Evolutionary conservation across 92 coral and sea anemone species (phyloP).

Genomic region (Epizoanthus illoricatus): DNA sequence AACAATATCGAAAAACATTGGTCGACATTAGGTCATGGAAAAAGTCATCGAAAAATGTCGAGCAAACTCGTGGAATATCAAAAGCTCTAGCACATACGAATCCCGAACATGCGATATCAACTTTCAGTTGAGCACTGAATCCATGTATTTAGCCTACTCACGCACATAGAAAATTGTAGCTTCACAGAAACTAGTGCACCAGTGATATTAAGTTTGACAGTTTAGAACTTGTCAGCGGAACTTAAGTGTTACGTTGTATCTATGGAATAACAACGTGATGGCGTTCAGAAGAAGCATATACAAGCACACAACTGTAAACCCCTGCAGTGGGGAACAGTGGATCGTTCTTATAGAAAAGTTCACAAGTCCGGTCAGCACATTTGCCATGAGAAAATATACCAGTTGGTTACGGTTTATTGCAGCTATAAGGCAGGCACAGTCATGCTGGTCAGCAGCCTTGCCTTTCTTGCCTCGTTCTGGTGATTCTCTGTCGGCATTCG

Average conservation of each 20-base stretch:
- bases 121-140: no score
- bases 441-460: slow-evolving; percentile 20
- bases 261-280: slow-evolving; percentile 45
- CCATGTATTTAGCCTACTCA: no score
- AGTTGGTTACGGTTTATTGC: slow-evolving; percentile 87
- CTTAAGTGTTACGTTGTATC: slow-evolving; percentile 47
- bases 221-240: slow-evolving; percentile 12
- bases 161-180: no score
- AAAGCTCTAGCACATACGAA: no score
- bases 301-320: slow-evolving; percentile 59
- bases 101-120: no score
- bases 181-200: no score
- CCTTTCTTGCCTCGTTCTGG: slow-evolving; percentile 39
- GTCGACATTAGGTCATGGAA: no score
- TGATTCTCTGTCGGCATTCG: slow-evolving; percentile 16
- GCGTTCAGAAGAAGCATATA: slow-evolving; percentile 65
- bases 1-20: no score
- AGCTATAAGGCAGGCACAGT: slow-evolving; percentile 74
- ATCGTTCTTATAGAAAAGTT: slow-evolving; percentile 82
- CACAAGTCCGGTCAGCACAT: slow-evolving; percentile 79
- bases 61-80: no score
- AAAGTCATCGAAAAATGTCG: no score
- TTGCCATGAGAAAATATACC: slow-evolving; percentile 79
- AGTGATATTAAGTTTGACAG: not conserved
- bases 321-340: slow-evolving; percentile 56